phyloP scores from a whole-genome alignment of 2,113 vertebrate genomes.

The Syrmaticus mikado region DNA sequence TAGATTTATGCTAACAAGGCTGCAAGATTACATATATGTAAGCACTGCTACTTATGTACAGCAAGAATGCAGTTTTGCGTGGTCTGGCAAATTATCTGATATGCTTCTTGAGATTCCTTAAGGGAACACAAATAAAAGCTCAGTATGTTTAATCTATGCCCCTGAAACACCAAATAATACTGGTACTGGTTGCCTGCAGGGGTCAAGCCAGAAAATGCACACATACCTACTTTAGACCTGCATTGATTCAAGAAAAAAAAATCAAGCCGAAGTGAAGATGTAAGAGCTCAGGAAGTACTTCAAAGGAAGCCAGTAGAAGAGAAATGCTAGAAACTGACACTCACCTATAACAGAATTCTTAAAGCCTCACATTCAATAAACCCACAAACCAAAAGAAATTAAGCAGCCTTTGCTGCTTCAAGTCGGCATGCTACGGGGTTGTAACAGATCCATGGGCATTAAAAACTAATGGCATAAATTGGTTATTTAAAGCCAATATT shows the following conservation, averaged over 20 bases:
- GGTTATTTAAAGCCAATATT: constrained; percentile 53
- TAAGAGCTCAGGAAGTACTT: constrained; percentile 1
- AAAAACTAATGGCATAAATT: constrained; percentile 45
- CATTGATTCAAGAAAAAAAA: neutral
- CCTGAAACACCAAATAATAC: neutral
- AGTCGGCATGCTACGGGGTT: neutral
- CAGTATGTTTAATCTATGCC: neutral
- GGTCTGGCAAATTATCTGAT: neutral
- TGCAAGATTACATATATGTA: neutral
- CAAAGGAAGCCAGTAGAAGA: constrained; percentile 27
- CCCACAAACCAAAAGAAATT: constrained; percentile 54
- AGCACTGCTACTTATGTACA: neutral
- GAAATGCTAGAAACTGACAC: constrained; percentile 20
- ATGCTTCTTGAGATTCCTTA: neutral
- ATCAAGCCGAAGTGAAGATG: neutral
- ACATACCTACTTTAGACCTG: neutral
- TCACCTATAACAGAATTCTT: constrained; percentile 32
- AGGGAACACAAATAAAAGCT: neutral
- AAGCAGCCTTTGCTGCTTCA: neutral
- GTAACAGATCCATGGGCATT: constrained; percentile 46
- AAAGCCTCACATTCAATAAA: constrained; percentile 48
- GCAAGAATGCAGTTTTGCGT: neutral
- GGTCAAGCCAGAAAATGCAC: neutral
- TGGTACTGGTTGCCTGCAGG: neutral
- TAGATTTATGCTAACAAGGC: neutral